Base-by-base conservation (phyloP, 1,140 invertebrate species). In the Phocides pigmalion region DNA sequence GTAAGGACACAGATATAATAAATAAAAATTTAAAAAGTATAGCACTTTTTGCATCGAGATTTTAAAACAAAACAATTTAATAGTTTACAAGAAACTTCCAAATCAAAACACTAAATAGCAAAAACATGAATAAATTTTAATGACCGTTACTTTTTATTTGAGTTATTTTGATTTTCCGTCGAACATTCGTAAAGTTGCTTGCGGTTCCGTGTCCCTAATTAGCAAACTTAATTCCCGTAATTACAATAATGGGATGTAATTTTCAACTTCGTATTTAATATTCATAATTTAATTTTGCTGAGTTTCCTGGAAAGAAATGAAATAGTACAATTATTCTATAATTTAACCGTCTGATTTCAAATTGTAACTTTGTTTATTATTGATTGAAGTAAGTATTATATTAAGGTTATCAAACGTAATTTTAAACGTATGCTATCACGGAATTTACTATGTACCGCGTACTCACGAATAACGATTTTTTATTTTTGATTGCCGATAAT, bases 181-280 rank as follows among this genome's bases (percentile, higher is more conserved):
- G 59, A 70, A 67, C 64, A 66, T 66, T 67, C 61, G 42, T 49
- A 46, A 67, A 70, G 64, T 70, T 70, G 51, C 37, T 64, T 61
- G 54, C 49, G 64, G 68, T 61, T 49, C 64, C 61, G 56, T 70
- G 65, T 59, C 59, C 54, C 61, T 70, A 70, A 70, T 70, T 70
- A 67, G 68, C 25, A 50, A 70, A 64, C 54, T 70, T 70, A 15
- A 37, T 51, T 66, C 61, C 59, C 39, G 32, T 70, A 70, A 70
- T 70, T 70, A 51, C 56, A 37, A 58, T 59, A 65, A 58, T 62
- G 62, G 49, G 12, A 19, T 41, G 12, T 54, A 22, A 19, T 41
- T 41, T 54, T 0, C 2, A 11, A 42, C 12, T 39, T 39, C 3
- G 2, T 39, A 39, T 14, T 39, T 32, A 11, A 32, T n/a, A 3